Evolutionary conservation across 35 echinoderm and acorn worm genomes (phyloP).

Genomic region (Stichopus chloronotus): DNA sequence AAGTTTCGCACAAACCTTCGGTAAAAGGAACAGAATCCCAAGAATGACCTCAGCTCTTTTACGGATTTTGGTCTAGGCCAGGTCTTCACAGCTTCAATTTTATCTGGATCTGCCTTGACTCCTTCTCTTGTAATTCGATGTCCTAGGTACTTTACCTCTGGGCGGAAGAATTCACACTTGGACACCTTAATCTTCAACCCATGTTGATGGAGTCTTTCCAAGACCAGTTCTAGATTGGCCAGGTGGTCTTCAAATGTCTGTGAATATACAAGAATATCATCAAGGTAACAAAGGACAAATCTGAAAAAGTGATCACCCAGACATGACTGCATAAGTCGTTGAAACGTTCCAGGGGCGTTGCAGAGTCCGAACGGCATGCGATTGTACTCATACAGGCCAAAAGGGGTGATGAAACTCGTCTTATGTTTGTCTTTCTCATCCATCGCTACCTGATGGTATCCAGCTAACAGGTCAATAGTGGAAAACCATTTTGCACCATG

Average conservation of each 20-base stretch:
- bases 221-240: no score
- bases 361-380: slow-evolving; percentile 28
- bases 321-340: slow-evolving; percentile 73
- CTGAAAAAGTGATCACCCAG: slow-evolving; percentile 65
- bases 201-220: no score
- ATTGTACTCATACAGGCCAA: slow-evolving; percentile 40
- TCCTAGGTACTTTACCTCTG: slow-evolving; percentile 39
- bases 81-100: slow-evolving; percentile 17
- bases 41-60: slow-evolving; percentile 46
- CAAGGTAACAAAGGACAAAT: slow-evolving; percentile 64
- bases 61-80: slow-evolving; percentile 36
- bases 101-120: slow-evolving; percentile 37
- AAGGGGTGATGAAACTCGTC: slow-evolving; percentile 15
- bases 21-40: slow-evolving; percentile 38
- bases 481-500: slow-evolving; percentile 50
- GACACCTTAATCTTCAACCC: no score
- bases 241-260: slow-evolving; percentile 58
- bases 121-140: slow-evolving; percentile 27
- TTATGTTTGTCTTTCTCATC: slow-evolving; percentile 21
- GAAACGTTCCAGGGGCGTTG: slow-evolving; percentile 72
- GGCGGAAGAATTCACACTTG: slow-evolving; percentile 47
- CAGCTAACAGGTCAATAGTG: slow-evolving; percentile 7
- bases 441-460: slow-evolving; percentile 41
- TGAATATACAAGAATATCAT: slow-evolving; percentile 73
- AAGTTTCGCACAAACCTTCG: slow-evolving; percentile 54